Conservation (phyloP, 35 echinoderm and acorn worm genomes). For the Apostichopus japonicus region DNA sequence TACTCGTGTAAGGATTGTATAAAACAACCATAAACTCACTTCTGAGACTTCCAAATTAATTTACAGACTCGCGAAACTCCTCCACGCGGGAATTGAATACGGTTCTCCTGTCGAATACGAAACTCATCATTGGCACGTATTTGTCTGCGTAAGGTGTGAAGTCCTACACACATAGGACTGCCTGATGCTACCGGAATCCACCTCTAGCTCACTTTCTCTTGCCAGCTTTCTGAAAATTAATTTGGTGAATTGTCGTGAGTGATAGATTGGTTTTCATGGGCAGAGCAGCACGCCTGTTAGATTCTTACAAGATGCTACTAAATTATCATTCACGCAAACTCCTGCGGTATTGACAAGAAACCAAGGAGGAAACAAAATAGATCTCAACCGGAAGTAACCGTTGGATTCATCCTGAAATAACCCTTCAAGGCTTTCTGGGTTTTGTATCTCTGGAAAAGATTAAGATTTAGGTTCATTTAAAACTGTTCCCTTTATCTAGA, state of each 20-base stretch:
- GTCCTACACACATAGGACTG: slow-evolving; percentile 36
- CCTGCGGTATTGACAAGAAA: background rate
- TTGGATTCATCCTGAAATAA: slow-evolving; percentile 6
- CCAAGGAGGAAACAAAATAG: slow-evolving; percentile 8
- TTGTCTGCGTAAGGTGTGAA: slow-evolving; percentile 57
- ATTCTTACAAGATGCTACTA: slow-evolving; percentile 41
- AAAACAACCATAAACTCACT: slow-evolving; percentile 54
- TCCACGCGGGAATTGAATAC: slow-evolving; percentile 50
- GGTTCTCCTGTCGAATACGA: slow-evolving; percentile 44
- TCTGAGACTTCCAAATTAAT: slow-evolving; percentile 60
- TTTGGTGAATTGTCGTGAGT: slow-evolving; percentile 45
- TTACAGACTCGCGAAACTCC: slow-evolving; percentile 54
- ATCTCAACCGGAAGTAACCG: slow-evolving; percentile 33
- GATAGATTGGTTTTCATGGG: slow-evolving; percentile 56
- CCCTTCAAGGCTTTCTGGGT: background rate
- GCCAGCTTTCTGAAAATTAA: slow-evolving; percentile 46
- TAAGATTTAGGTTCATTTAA: background rate
- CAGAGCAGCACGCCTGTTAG: slow-evolving; percentile 42
- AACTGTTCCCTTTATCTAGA: background rate
- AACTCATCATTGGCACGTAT: slow-evolving; percentile 53
- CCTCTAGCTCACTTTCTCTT: slow-evolving; percentile 43
- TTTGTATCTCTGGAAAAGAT: background rate
- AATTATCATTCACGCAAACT: slow-evolving; percentile 6
- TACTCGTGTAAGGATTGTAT: slow-evolving; percentile 58
- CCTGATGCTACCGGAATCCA: slow-evolving; percentile 17